phyloP scores from a whole-genome alignment of 2,888 invertebrate species.

The Drosophila rellima region DNA sequence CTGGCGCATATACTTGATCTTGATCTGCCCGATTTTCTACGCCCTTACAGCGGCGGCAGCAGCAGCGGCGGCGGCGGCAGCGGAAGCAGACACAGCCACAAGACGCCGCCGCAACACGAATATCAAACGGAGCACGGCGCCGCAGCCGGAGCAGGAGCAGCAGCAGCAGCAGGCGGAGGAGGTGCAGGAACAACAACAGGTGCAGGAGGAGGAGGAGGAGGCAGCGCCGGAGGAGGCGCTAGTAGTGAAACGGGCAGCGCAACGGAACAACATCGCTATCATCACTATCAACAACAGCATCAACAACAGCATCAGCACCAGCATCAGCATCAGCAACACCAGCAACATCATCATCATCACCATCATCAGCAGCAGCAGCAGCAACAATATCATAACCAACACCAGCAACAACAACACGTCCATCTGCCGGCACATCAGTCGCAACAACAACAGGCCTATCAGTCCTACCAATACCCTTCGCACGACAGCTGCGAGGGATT shows the following conservation, averaged over 20 bases:
- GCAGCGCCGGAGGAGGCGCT: neutral
- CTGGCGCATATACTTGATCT: constrained; percentile 74
- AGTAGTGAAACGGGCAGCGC: constrained; percentile 32
- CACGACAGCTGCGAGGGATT: constrained; percentile 84
- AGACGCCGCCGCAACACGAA: constrained; percentile 76
- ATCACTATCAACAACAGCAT: constrained; percentile 59
- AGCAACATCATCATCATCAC: constrained; percentile 62
- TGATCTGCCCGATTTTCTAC: constrained; percentile 73
- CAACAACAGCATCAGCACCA: constrained; percentile 53
- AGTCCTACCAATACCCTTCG: constrained; percentile 68
- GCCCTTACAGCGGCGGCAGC: constrained; percentile 69
- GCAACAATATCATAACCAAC: constrained; percentile 49
- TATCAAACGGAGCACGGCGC: constrained; percentile 77
- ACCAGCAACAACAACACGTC: constrained; percentile 59
- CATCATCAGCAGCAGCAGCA: constrained; percentile 52
- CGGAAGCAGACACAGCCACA: constrained; percentile 76
- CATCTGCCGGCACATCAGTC: constrained; percentile 59
- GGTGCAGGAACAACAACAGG: constrained; percentile 8
- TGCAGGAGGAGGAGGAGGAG: constrained; percentile 12
- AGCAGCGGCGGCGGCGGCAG: constrained; percentile 67
- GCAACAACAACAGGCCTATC: constrained; percentile 67
- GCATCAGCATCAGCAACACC: constrained; percentile 49
- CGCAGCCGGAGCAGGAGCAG: constrained; percentile 62
- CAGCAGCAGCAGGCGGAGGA: constrained; percentile 18
- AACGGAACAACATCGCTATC: constrained; percentile 64